Percentiles rank a stretch among this genome's conserved stretches.
These are phyloP conservation scores for Osmerus mordax DNA, from an alignment of 2,113 vertebrate genomes.

Conservation along the genomic window DNA sequence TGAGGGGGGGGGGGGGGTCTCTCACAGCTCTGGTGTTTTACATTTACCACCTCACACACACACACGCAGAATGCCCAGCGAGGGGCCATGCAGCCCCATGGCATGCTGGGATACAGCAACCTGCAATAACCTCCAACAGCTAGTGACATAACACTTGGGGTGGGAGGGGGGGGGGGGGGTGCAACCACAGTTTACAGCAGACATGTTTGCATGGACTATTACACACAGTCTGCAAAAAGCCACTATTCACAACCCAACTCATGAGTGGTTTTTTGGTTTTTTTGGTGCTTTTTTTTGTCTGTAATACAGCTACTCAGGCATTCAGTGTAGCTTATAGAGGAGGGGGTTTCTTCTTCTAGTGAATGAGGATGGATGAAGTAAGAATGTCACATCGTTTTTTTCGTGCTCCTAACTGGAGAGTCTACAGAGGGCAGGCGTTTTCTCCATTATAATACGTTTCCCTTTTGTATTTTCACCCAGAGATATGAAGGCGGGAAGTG, in stretches of 20 bases:
- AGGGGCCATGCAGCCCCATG: constrained; percentile 11
- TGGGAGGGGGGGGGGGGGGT: background rate
- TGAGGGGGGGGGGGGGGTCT: too few relatives aligned
- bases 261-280: background rate
- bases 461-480: background rate
- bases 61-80: background rate
- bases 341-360: background rate
- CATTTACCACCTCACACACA: background rate
- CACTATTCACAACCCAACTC: background rate
- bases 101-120: constrained; percentile 2
- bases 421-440: background rate
- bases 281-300: background rate
- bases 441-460: background rate
- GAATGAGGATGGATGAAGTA: background rate
- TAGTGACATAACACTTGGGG: constrained; percentile 21
- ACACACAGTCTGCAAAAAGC: constrained; percentile 2
- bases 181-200: constrained; percentile 8
- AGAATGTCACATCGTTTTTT: too few relatives aligned
- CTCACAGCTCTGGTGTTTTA: background rate
- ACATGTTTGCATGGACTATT: constrained; percentile 17
- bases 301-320: too few relatives aligned
- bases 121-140: constrained; percentile 5
- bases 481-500: background rate
- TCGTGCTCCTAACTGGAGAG: background rate
- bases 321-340: too few relatives aligned